Conservation (phyloP, 2,797 vertebrate species). For the Melanotaenia nigrans region DNA sequence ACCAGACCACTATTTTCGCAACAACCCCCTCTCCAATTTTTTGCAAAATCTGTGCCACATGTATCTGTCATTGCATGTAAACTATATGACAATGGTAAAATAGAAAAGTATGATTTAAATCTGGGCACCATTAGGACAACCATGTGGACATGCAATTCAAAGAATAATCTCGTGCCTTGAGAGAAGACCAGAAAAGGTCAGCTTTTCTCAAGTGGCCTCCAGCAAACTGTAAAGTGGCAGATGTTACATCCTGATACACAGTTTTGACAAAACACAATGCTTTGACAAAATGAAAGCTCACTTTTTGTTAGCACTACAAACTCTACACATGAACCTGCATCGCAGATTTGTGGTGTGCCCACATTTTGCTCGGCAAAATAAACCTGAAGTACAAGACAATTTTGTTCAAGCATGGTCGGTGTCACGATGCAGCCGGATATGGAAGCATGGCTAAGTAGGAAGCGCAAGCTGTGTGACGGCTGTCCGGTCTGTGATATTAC, state of each 20-base stretch:
- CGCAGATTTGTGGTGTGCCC: conserved; percentile 6
- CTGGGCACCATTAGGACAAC: not conserved
- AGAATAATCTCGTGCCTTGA: not conserved
- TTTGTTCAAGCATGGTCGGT: not conserved
- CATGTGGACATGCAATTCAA: conserved; percentile 1
- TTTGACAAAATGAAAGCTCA: conserved; percentile 13
- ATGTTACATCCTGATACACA: not conserved
- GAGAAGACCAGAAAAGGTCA: not conserved
- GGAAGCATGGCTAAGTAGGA: not conserved
- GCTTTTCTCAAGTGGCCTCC: conserved; percentile 6
- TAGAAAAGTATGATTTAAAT: not conserved
- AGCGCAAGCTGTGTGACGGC: not conserved
- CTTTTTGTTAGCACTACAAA: conserved; percentile 22
- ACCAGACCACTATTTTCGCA: too few species aligned
- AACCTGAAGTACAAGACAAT: not conserved
- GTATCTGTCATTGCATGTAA: not conserved
- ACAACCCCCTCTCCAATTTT: too few species aligned
- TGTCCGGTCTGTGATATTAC: not conserved
- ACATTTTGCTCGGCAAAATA: conserved; percentile 6
- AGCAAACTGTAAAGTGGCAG: conserved; percentile 3
- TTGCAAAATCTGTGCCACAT: not conserved
- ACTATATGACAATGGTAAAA: not conserved
- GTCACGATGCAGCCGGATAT: not conserved
- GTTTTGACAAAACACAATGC: conserved; percentile 4
- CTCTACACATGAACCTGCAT: conserved; percentile 17